Conservation (phyloP, 1,140 invertebrate genomes). For the Ericerus pela region DNA sequence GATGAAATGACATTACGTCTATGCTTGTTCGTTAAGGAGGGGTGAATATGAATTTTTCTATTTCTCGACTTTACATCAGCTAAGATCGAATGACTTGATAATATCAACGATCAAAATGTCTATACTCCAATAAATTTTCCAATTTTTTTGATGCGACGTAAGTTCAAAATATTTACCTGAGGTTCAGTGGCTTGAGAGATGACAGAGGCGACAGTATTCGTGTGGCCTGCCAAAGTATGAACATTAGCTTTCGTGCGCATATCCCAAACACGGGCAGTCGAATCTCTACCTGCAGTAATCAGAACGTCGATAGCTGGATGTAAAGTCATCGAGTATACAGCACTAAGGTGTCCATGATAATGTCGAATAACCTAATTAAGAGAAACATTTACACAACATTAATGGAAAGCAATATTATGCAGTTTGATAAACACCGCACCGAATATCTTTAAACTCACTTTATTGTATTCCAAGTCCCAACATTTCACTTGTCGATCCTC, state of each 20-base stretch:
- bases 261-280: constrained; percentile 94
- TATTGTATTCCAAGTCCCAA: constrained; percentile 99
- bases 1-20: no score
- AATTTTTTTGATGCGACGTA: background rate
- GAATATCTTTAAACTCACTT: constrained; percentile 39
- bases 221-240: constrained; percentile 90
- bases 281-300: constrained; percentile 85
- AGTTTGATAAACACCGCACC: background rate
- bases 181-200: constrained; percentile 85
- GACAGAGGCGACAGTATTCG: constrained; percentile 91
- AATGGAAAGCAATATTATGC: background rate
- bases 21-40: no score
- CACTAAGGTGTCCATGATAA: constrained; percentile 97
- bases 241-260: constrained; percentile 98
- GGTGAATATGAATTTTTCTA: no score
- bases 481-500: constrained; percentile 99
- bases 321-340: constrained; percentile 82
- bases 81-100: background rate
- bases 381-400: background rate
- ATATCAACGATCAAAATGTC: background rate
- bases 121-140: background rate
- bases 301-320: constrained; percentile 95
- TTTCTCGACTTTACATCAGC: no score
- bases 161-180: constrained; percentile 42
- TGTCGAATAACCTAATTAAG: constrained; percentile 70